Base-by-base conservation (phyloP, 2,888 invertebrate genomes). In the Siphonodentalium dalli region DNA sequence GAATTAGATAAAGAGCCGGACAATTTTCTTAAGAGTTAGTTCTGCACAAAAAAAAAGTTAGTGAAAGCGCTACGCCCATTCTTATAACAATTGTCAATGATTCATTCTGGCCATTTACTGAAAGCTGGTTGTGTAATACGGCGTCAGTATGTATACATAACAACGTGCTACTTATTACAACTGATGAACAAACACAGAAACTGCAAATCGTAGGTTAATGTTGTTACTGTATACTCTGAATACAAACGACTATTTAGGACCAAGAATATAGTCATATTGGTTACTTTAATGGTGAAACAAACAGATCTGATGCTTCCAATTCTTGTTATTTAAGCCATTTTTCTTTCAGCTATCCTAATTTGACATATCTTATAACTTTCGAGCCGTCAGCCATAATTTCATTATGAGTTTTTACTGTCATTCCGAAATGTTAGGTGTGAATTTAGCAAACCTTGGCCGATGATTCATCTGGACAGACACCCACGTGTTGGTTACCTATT, bases 71-170 rank as follows among this genome's bases (percentile, higher is more conserved):
- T 13, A 28, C 42, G 38, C 58, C 64, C 21, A 63, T 71, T 7
- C 40, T 71, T 1, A 58, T 71, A 21, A 65, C 68, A n/a, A 55
- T 69, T 45, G 60, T 71, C 5, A 69, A 68, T 47, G 61, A 68
- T 56, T 66, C 68, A n/a, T 71, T 63, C 40, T 45, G 68, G 15
- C 56, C 64, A 2, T 68, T 71, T 27, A 64, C 67, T 20, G 60
- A 64, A 33, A 69, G 66, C 47, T 66, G 69, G 66, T 43, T 67
- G 8, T 72, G 72, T 52, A 72, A 72, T 46, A 70, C 69, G 0
- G 64, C 61, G 33, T 38, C 60, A 18, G 66, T 72, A 68, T 45
- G 52, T 20, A 61, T 70, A 28, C 68, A 70, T 56, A 51, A 61
- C 20, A 60, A 63, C 13, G 66, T 72, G 3, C 46, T 72, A 1